Evolutionary conservation across 2,113 vertebrate species (phyloP).

Genomic region (Mus spicilegus): DNA sequence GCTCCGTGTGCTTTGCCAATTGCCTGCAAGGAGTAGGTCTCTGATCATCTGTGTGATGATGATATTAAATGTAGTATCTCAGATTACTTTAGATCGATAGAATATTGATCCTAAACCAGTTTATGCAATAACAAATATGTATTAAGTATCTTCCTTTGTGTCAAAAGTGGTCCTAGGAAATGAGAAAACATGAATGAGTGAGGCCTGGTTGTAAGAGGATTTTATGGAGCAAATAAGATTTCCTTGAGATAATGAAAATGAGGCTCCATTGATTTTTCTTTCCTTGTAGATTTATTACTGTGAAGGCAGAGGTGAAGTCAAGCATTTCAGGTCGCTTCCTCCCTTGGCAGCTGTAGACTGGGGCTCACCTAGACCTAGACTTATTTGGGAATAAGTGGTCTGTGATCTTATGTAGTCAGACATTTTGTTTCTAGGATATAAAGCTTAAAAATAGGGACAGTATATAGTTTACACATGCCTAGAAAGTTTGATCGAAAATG

Average conservation of each 20-base stretch:
- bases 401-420: background rate
- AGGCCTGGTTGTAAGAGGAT: background rate
- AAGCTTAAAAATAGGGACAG: background rate
- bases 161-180: background rate
- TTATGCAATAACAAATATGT: constrained; percentile 26
- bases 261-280: constrained; percentile 54
- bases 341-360: background rate
- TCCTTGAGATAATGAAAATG: constrained; percentile 60
- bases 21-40: background rate
- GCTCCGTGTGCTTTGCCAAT: background rate
- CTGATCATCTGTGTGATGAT: constrained; percentile 20
- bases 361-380: background rate
- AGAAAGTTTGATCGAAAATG: background rate
- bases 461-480: background rate
- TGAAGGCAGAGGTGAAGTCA: background rate
- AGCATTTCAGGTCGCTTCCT: background rate
- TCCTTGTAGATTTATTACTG: constrained; percentile 19
- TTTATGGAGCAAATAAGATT: constrained; percentile 38
- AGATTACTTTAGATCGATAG: constrained; percentile 9
- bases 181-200: constrained; percentile 1
- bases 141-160: background rate
- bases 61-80: background rate
- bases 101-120: background rate
- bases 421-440: background rate
- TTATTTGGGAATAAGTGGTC: background rate